Conservation (phyloP, 2,113 vertebrate genomes). For the Lethenteron reissneri region DNA sequence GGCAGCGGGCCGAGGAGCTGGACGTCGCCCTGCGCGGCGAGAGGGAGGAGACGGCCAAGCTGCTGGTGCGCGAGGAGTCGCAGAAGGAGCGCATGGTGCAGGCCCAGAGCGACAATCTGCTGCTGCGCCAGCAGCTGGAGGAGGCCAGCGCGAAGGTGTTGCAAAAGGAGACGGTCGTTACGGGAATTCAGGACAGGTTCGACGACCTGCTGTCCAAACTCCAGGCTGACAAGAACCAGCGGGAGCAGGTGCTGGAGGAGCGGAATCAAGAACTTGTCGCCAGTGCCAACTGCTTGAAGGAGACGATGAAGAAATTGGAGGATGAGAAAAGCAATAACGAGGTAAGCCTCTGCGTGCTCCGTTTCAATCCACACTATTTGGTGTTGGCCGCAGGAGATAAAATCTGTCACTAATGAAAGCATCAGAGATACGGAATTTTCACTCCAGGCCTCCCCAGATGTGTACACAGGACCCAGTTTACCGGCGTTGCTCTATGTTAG, state of each 20-base stretch:
- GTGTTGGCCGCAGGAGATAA: no score
- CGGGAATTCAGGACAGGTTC: conserved; percentile 49
- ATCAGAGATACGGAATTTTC: no score
- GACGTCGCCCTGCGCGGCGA: conserved; percentile 33
- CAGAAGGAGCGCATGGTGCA: conserved; percentile 52
- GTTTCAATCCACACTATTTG: no score
- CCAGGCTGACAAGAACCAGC: conserved; percentile 43
- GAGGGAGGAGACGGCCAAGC: conserved; percentile 32
- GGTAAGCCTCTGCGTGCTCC: conserved; percentile 21
- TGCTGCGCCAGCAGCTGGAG: conserved; percentile 60
- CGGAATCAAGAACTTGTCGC: conserved; percentile 47
- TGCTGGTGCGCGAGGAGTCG: conserved; percentile 40
- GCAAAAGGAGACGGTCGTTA: conserved; percentile 45
- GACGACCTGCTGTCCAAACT: conserved; percentile 43
- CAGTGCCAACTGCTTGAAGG: conserved; percentile 39
- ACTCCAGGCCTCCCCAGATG: no score
- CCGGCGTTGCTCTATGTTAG: no score
- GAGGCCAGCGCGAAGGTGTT: conserved; percentile 48
- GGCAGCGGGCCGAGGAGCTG: conserved; percentile 28
- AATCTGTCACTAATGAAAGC: no score
- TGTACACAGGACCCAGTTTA: no score
- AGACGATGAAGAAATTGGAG: conserved; percentile 45
- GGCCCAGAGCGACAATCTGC: conserved; percentile 45
- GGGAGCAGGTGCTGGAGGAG: conserved; percentile 41
- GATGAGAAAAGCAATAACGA: conserved; percentile 58